Percentiles rank a stretch among this genome's conserved stretches.
These are phyloP conservation scores for Selene dorsalis DNA, from an alignment of 2,797 vertebrate genomes.

Conservation along the genomic window DNA sequence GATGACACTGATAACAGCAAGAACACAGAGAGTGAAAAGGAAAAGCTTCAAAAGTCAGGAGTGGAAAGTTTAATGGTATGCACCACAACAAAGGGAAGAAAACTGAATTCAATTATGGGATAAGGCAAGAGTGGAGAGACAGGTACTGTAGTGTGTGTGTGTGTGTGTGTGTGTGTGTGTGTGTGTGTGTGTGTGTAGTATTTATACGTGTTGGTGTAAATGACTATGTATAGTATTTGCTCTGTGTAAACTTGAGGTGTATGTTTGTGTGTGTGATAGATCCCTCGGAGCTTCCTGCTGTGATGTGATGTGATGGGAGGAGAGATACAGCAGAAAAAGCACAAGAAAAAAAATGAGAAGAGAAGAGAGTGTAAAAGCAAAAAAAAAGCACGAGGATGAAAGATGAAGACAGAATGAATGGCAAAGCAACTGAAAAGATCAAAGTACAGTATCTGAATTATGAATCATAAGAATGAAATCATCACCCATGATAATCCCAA, in stretches of 20 bases:
- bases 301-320: constrained; percentile 28
- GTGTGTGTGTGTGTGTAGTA: constrained; percentile 18
- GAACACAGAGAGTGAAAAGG: constrained; percentile 58
- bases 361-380: not conserved
- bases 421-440: constrained; percentile 4
- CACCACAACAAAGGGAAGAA: constrained; percentile 67
- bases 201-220: constrained; percentile 35
- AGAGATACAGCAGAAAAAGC: not conserved
- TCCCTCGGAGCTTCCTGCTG: constrained; percentile 47
- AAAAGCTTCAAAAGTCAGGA: constrained; percentile 60
- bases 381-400: not conserved
- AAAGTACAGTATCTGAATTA: constrained; percentile 38
- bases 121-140: constrained; percentile 30
- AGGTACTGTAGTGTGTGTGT: constrained; percentile 4
- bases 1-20: constrained; percentile 44
- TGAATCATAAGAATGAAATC: constrained; percentile 40
- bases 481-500: constrained; percentile 17
- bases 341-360: not conserved
- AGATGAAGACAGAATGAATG: not conserved
- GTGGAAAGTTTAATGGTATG: constrained; percentile 68
- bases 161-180: not conserved
- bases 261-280: constrained; percentile 22
- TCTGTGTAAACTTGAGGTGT: constrained; percentile 28
- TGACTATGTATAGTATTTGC: constrained; percentile 36
- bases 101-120: constrained; percentile 51